These are phyloP conservation scores for Merops nubicus DNA, from an alignment of 2,113 vertebrate genomes.

Conservation along the genomic window DNA sequence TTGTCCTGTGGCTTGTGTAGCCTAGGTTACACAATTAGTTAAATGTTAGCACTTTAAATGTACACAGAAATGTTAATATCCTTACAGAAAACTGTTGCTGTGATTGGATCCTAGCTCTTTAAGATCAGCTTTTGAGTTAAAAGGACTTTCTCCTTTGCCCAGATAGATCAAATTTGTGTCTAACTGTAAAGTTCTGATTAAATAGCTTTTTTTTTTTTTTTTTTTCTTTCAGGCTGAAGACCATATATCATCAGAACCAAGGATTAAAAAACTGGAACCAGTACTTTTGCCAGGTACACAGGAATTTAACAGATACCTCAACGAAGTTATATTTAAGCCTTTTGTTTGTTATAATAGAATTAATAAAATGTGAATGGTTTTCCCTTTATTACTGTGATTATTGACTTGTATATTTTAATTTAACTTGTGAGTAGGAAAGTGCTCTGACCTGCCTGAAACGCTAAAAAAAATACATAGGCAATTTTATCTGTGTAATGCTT, in stretches of 20 bases:
- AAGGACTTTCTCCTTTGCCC: background rate
- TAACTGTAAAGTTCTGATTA: background rate
- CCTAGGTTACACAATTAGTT: background rate
- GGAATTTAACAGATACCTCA: background rate
- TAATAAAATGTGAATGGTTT: background rate
- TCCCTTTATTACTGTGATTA: background rate
- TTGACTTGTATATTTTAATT: background rate
- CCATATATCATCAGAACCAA: slow-evolving; percentile 80
- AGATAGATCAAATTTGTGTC: background rate
- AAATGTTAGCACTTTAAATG: background rate
- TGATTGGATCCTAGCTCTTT: background rate
- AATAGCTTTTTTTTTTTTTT: background rate
- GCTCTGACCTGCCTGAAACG: background rate
- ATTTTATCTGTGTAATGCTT: background rate
- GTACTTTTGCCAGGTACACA: slow-evolving; percentile 87
- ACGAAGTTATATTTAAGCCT: background rate
- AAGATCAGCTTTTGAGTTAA: background rate
- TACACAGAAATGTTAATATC: background rate
- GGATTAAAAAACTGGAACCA: slow-evolving; percentile 91
- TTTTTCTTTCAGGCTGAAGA: slow-evolving; percentile 80
- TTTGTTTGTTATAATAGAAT: background rate
- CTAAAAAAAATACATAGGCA: background rate
- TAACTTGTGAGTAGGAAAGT: background rate
- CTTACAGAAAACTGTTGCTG: background rate
- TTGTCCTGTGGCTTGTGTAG: background rate